These are phyloP conservation scores for Serilophus lunatus DNA, from an alignment of 2,113 vertebrate genomes.

Conservation along the genomic window DNA sequence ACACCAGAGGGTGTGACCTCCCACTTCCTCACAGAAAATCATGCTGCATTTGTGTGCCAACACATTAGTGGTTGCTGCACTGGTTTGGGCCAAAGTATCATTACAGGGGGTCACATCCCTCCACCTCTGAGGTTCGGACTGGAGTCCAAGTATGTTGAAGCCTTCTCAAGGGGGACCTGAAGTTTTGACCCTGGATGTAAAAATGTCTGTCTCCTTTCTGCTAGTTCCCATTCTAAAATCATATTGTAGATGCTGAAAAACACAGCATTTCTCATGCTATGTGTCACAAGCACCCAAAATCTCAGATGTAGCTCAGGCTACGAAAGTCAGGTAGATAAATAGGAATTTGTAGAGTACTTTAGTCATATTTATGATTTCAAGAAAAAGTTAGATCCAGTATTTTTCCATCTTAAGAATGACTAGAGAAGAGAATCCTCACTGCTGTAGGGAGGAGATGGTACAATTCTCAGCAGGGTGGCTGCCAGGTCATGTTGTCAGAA, in stretches of 20 bases:
- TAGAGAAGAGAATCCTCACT: background rate
- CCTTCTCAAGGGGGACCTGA: background rate
- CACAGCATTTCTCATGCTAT: background rate
- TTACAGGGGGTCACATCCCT: background rate
- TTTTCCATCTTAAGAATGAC: background rate
- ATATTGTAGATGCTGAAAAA: background rate
- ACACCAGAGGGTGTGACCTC: background rate
- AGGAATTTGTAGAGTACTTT: background rate
- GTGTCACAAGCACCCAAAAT: background rate
- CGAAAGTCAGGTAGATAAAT: background rate
- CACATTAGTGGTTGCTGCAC: fast-evolving
- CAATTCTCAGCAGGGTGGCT: background rate
- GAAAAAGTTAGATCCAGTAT: background rate
- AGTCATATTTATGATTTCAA: background rate
- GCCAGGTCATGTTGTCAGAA: fast-evolving
- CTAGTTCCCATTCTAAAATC: background rate
- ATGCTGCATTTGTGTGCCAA: fast-evolving
- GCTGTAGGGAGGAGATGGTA: background rate
- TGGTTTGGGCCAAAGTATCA: background rate
- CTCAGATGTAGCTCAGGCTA: background rate
- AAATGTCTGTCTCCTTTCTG: background rate
- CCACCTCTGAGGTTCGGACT: background rate
- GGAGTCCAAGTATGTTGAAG: background rate
- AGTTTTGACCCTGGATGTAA: background rate
- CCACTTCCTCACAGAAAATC: background rate